Percentiles rank a stretch among this genome's conserved stretches.
phyloP scores from a whole-genome alignment of 2,888 invertebrate genomes.

The Epinotia ramella region DNA sequence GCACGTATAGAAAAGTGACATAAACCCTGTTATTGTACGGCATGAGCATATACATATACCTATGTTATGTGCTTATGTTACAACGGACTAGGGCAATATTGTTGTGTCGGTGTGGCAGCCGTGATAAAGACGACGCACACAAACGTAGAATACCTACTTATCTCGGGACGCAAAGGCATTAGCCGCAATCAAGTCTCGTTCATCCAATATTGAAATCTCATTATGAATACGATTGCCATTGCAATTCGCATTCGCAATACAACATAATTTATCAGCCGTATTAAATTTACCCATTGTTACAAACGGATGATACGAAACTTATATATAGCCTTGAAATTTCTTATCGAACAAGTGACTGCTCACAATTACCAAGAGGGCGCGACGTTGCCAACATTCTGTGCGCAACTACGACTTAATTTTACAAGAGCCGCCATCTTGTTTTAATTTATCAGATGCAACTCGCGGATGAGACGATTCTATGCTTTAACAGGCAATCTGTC shows the following conservation, averaged over 20 bases:
- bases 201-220: constrained; percentile 33
- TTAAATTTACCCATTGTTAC: constrained; percentile 75
- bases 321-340: constrained; percentile 82
- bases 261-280: constrained; percentile 53
- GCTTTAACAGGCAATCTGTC: constrained; percentile 35
- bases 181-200: constrained; percentile 63
- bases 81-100: constrained; percentile 49
- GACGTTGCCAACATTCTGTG: constrained; percentile 80
- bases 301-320: constrained; percentile 69
- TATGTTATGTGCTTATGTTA: constrained; percentile 33
- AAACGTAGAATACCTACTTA: constrained; percentile 41
- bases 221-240: constrained; percentile 46
- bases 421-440: constrained; percentile 78
- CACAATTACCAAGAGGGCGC: constrained; percentile 66
- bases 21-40: constrained; percentile 48
- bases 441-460: constrained; percentile 69
- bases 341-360: constrained; percentile 79
- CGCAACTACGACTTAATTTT: constrained; percentile 80
- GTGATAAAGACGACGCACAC: constrained; percentile 51
- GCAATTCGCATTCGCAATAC: constrained; percentile 46
- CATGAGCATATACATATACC: constrained; percentile 16
- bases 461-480: constrained; percentile 54
- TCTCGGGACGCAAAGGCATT: constrained; percentile 50
- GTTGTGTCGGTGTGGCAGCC: constrained; percentile 47
- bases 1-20: constrained; percentile 47